These are phyloP conservation scores for Malthinus flaveolus DNA, from an alignment of 2,888 invertebrate genomes.

Conservation along the genomic window DNA sequence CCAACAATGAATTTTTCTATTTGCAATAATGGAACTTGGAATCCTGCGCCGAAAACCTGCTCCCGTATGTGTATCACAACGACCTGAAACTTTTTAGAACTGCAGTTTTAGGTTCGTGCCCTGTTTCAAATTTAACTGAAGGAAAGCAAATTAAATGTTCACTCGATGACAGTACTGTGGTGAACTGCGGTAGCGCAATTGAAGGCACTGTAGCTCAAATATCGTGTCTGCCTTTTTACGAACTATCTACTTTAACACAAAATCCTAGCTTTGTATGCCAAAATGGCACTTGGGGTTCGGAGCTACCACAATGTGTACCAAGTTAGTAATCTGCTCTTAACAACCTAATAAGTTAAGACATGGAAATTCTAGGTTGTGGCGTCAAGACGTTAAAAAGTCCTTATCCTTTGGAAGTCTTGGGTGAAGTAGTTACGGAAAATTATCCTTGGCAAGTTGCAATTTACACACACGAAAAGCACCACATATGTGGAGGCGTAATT, in stretches of 20 bases:
- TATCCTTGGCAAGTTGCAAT: neutral
- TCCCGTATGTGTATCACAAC: conserved; percentile 6
- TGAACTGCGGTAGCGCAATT: neutral
- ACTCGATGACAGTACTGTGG: neutral
- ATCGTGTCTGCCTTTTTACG: neutral
- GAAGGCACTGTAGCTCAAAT: neutral
- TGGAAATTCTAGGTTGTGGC: conserved; percentile 48
- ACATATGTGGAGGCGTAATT: neutral
- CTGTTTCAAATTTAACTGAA: neutral
- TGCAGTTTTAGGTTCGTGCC: neutral
- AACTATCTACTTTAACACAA: neutral
- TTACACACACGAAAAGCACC: neutral
- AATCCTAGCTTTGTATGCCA: neutral
- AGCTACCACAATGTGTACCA: neutral
- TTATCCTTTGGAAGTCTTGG: no score
- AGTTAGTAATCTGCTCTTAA: no score
- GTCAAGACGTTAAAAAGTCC: conserved; percentile 38
- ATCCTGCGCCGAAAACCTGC: conserved; percentile 1
- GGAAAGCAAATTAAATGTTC: neutral
- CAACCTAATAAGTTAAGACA: no score
- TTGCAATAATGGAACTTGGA: conserved; percentile 15
- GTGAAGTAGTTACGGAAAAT: no score
- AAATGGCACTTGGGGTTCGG: neutral
- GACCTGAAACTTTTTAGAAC: no score
- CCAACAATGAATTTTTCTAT: neutral